These are phyloP conservation scores for Drosophila demipolita DNA, from an alignment of 2,888 invertebrate species.

Conservation along the genomic window DNA sequence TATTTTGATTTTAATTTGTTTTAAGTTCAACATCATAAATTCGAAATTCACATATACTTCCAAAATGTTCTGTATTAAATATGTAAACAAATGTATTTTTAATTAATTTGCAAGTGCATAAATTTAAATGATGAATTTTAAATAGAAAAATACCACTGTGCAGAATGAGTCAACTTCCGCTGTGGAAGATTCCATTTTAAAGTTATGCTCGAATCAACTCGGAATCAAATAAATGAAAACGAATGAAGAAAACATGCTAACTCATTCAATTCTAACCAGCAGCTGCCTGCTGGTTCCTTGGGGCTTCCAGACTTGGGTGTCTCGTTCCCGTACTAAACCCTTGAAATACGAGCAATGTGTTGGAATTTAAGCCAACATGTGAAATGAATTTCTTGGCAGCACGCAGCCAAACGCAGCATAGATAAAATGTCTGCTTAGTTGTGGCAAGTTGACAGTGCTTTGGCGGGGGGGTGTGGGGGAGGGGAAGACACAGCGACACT, in stretches of 20 bases:
- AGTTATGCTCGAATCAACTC: conserved; percentile 56
- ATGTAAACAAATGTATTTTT: not conserved
- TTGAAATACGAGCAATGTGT: conserved; percentile 49
- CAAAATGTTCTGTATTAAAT: not conserved
- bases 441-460: not conserved
- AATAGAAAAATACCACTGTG: conserved; percentile 25
- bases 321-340: conserved; percentile 15
- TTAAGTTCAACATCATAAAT: not conserved
- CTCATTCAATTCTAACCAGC: conserved; percentile 50
- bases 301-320: not conserved
- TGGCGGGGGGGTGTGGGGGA: not conserved
- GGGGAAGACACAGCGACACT: conserved; percentile 27
- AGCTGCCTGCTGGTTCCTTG: not conserved
- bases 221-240: conserved; percentile 59
- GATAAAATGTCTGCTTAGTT: conserved; percentile 19
- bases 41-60: not conserved
- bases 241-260: conserved; percentile 53
- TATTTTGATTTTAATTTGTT: not conserved
- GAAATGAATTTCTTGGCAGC: conserved; percentile 56
- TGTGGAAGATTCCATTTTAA: conserved; percentile 52
- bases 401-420: conserved; percentile 44
- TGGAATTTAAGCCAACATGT: conserved; percentile 64
- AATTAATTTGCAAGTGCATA: not conserved
- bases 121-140: not conserved
- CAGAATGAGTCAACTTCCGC: conserved; percentile 64